Evolutionary conservation across 2,113 vertebrate species (phyloP).

Genomic region (Ploceus nigricollis): DNA sequence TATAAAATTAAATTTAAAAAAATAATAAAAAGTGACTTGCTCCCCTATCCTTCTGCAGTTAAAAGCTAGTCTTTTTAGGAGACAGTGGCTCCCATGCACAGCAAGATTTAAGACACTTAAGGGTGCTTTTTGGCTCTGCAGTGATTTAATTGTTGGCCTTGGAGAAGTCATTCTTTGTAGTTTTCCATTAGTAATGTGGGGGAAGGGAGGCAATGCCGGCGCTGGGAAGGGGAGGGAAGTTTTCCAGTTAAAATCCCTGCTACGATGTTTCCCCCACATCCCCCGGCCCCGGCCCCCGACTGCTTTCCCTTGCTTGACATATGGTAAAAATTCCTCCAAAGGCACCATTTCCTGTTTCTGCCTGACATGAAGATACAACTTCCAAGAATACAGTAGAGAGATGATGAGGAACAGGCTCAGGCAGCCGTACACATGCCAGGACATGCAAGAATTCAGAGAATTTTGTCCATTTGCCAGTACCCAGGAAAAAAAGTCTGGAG

Average conservation of each 20-base stretch:
- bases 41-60: background rate
- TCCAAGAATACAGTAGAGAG: conserved; percentile 49
- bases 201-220: background rate
- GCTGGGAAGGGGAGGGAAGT: background rate
- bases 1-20: background rate
- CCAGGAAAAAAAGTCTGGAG: background rate
- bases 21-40: background rate
- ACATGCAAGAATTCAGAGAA: conserved; percentile 53
- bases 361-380: conserved; percentile 43
- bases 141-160: conserved; percentile 28
- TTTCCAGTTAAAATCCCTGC: background rate
- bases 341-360: conserved; percentile 45
- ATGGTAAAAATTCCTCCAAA: conserved; percentile 55
- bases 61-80: background rate
- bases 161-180: background rate
- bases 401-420: conserved; percentile 51
- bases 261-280: background rate
- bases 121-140: background rate
- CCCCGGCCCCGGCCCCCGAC: background rate
- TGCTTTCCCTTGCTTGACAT: conserved; percentile 31
- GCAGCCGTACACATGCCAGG: conserved; percentile 35
- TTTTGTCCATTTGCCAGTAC: conserved; percentile 55
- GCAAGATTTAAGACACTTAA: background rate
- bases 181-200: background rate
- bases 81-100: background rate